These are phyloP conservation scores for Clarias laeviceps DNA, from an alignment of 2,797 vertebrate species.

Conservation along the genomic window DNA sequence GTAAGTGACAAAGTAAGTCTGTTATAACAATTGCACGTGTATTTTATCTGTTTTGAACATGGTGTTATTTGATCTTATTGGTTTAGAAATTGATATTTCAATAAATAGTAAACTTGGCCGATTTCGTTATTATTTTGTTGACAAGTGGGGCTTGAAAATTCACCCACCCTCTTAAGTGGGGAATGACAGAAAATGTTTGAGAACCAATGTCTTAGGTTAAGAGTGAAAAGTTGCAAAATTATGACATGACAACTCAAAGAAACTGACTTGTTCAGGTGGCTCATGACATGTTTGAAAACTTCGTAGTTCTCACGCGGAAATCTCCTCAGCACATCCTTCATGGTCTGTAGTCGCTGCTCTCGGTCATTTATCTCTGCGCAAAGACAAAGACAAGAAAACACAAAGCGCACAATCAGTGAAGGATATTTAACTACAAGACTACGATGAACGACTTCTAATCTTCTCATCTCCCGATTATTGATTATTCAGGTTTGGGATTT, in stretches of 20 bases:
- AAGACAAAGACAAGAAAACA: background rate
- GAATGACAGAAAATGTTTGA: no score
- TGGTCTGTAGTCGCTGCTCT: conserved; percentile 90
- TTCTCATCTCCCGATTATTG: background rate
- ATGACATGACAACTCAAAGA: background rate
- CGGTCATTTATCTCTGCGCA: conserved; percentile 88
- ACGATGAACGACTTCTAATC: background rate
- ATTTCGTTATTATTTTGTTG: no score
- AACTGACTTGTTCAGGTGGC: conserved; percentile 90
- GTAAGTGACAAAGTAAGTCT: no score
- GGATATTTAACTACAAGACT: background rate
- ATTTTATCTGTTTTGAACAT: no score
- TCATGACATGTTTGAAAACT: conserved; percentile 92
- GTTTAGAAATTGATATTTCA: no score
- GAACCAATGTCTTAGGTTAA: background rate
- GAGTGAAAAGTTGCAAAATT: background rate
- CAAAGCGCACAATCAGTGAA: background rate
- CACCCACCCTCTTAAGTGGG: no score
- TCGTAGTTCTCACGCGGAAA: conserved; percentile 95
- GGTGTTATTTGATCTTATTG: no score
- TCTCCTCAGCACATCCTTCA: conserved; percentile 89
- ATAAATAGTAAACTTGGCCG: no score
- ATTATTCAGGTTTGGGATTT: background rate
- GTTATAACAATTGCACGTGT: no score
- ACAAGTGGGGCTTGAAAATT: no score